Evolutionary conservation across 2,797 vertebrate genomes (phyloP), one percentile per base, ranked within the genome.

Genomic region (Thaleichthys pacificus): DNA sequence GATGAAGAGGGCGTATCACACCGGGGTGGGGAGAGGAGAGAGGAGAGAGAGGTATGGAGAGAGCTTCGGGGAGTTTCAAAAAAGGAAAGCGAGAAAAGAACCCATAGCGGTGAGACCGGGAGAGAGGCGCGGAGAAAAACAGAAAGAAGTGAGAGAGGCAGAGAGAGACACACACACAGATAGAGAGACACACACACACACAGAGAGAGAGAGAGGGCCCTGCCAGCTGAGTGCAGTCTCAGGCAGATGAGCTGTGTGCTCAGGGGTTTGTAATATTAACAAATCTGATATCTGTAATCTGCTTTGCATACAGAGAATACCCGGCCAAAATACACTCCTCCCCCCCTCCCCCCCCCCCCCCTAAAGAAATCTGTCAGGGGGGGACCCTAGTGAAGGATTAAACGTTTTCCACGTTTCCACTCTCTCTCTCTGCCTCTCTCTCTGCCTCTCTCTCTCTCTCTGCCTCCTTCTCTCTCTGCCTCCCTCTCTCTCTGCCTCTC

Each of bases 251-350:
- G 75, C 79, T 7, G 68, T 70, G 78, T 71, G 69, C 70, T 77
- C 73, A 49, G 5, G 28, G 79, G 70, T 80, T 81, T 72, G 82
- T 80, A 81, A 89, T 81, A 84, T 84, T 80, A 87, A 49, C 73
- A 89, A 88, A 90, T 88, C 78, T 84, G 84, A 83, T 88, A 87
- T 80, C 76, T 77, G 65, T 91, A 88, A 91, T 91, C 86, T 85
- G 79, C 84, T 89, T 85, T 86, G 73, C 77, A 81, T 71, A 75
- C 35, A 38, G 42, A 71, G 76, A 77, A 85, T 77, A 84, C 70
- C 63, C 76, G 77, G 73, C 80, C 77, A 85, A 79, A 78, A 64
- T 14, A 28, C 14, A 28, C 32, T 35, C 32, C 32, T 35, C 32
- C 32, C 32, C 32, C 1, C 32, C 32, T 1, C 32, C 4, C 3